phyloP scores from a whole-genome alignment of 2,113 vertebrate species.

The Proteles cristata region DNA sequence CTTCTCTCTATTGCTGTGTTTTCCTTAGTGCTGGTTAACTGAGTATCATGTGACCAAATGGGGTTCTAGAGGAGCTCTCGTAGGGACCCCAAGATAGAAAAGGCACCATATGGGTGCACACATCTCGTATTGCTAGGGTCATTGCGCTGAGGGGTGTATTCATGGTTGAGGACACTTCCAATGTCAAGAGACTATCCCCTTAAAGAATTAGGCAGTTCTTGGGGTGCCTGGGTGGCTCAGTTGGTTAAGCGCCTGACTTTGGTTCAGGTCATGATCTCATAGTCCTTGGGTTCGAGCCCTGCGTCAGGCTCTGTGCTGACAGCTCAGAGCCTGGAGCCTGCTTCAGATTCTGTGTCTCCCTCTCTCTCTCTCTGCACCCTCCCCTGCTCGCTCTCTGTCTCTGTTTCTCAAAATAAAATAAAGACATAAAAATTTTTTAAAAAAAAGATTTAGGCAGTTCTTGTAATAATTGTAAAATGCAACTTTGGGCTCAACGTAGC shows the following conservation, averaged over 20 bases:
- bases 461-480: not conserved
- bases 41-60: not conserved
- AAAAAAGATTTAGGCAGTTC: not conserved
- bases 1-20: not conserved
- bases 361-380: no score
- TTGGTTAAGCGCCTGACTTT: no score
- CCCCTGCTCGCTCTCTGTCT: no score
- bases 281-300: no score
- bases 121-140: not conserved
- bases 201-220: not conserved
- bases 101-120: not conserved
- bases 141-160: not conserved
- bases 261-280: no score
- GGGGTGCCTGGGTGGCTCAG: no score
- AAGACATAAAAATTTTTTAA: no score
- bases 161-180: not conserved
- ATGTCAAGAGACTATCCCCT: not conserved
- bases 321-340: no score
- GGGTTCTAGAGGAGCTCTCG: not conserved
- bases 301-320: no score
- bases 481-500: constrained; percentile 4
- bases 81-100: not conserved
- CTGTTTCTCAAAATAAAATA: no score
- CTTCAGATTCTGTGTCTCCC: no score
- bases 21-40: not conserved